These are phyloP conservation scores for Tillus elongatus DNA, from an alignment of 2,888 invertebrate species.

Conservation along the genomic window DNA sequence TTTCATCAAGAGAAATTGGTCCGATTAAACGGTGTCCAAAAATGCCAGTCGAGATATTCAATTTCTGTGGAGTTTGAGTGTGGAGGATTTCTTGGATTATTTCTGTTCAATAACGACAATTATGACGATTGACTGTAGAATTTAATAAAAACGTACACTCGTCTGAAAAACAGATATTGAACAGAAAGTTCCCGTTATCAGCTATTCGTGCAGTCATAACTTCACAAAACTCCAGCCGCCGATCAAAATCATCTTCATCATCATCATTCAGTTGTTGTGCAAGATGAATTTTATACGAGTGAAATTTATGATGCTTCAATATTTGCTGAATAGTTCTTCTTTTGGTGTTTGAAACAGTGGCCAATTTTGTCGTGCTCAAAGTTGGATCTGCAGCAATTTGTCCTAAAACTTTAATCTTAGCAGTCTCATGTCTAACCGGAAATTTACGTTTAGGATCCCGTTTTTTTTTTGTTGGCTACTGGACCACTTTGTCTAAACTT, in stretches of 20 bases:
- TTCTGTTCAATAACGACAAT: constrained; percentile 4
- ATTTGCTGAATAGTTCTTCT: background rate
- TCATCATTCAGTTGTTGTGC: background rate
- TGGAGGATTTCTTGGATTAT: constrained; percentile 1
- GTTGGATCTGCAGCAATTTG: constrained; percentile 2
- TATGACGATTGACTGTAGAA: background rate
- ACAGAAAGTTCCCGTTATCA: background rate
- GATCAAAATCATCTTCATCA: constrained; percentile 3
- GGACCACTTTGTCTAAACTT: background rate
- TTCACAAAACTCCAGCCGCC: background rate
- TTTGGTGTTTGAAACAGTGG: background rate
- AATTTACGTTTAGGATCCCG: constrained; percentile 2
- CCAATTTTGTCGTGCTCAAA: background rate
- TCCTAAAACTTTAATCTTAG: constrained; percentile 2
- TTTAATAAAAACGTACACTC: constrained; percentile 1
- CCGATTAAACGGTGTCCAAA: too few relatives aligned
- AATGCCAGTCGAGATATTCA: too few relatives aligned
- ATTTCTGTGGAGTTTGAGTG: too few relatives aligned
- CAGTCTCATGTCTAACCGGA: background rate
- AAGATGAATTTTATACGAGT: constrained; percentile 1
- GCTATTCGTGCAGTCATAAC: background rate
- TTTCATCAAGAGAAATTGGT: too few relatives aligned
- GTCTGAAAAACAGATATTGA: constrained; percentile 1
- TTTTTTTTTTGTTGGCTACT: background rate
- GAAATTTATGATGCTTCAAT: background rate